Conservation (phyloP, 2,888 invertebrate genomes). For the Dascillus cervinus region DNA sequence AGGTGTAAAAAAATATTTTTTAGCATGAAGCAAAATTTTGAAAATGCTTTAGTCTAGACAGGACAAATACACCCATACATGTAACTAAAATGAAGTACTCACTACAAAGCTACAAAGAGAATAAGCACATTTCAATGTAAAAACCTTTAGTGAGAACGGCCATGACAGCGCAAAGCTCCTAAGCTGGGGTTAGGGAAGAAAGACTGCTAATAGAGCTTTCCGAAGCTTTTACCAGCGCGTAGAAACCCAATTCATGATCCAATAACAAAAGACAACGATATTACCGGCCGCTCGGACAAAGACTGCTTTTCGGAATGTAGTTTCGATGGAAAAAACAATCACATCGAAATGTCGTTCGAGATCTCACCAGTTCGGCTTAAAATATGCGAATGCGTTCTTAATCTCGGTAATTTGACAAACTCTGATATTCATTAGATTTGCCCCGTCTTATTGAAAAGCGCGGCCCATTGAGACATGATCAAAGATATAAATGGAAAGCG, state of each 20-base stretch:
- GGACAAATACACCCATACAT: background rate
- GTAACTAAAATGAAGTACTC: background rate
- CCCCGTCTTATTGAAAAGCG: slow-evolving; percentile 12
- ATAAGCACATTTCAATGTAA: slow-evolving; percentile 44
- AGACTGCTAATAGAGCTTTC: slow-evolving; percentile 47
- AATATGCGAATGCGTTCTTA: too few species aligned
- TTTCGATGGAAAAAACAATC: slow-evolving; percentile 33
- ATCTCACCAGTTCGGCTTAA: too few species aligned
- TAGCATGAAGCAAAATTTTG: too few species aligned
- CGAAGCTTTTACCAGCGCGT: slow-evolving; percentile 42
- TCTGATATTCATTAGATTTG: slow-evolving; percentile 16
- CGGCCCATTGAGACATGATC: slow-evolving; percentile 33
- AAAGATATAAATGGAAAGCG: slow-evolving; percentile 37
- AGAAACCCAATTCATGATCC: slow-evolving; percentile 47
- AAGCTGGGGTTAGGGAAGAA: slow-evolving; percentile 44
- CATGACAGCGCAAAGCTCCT: slow-evolving; percentile 43
- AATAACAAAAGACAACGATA: slow-evolving; percentile 48
- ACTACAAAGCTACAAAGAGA: slow-evolving; percentile 36
- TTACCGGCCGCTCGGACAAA: slow-evolving; percentile 45
- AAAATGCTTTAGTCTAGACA: background rate
- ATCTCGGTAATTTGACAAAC: slow-evolving; percentile 19
- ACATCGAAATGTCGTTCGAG: too few species aligned
- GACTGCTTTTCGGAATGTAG: slow-evolving; percentile 28
- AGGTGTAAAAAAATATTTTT: too few species aligned
- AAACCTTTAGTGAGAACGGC: slow-evolving; percentile 39